Conservation (phyloP, 2,888 invertebrate genomes). For the Dimorphilus gyrociliatus region DNA sequence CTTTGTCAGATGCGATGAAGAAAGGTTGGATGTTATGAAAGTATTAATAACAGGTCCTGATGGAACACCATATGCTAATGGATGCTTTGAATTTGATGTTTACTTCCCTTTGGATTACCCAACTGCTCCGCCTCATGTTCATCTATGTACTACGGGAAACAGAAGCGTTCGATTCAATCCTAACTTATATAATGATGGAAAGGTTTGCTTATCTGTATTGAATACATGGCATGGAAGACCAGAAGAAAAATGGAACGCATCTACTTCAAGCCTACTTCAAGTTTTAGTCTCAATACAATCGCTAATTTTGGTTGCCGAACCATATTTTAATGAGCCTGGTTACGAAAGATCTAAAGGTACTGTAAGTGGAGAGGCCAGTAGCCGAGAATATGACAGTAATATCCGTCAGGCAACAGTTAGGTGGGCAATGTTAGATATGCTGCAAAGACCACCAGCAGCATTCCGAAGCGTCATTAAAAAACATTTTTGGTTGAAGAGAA, state of each 20-base stretch:
- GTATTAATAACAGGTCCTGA: conserved; percentile 62
- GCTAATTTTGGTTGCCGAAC: conserved; percentile 38
- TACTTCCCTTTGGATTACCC: conserved; percentile 39
- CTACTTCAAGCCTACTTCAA: conserved; percentile 73
- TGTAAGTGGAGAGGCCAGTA: conserved; percentile 60
- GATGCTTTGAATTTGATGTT: conserved; percentile 40
- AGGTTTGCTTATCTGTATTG: conserved; percentile 72
- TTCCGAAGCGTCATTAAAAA: conserved; percentile 85
- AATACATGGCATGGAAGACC: conserved; percentile 93
- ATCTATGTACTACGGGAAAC: conserved; percentile 38
- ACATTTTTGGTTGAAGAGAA: conserved; percentile 83
- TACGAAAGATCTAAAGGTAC: conserved; percentile 38
- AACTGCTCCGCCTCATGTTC: conserved; percentile 36
- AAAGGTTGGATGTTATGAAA: conserved; percentile 87
- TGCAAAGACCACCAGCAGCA: conserved; percentile 71
- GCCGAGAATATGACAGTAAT: conserved; percentile 83
- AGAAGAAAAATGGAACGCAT: conserved; percentile 91
- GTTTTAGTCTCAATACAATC: conserved; percentile 40
- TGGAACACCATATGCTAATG: conserved; percentile 49
- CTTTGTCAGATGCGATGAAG: conserved; percentile 83
- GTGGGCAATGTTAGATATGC: conserved; percentile 90
- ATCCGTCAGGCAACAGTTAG: conserved; percentile 83
- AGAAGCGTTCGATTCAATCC: conserved; percentile 39
- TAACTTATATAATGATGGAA: conserved; percentile 53
- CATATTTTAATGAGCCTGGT: conserved; percentile 40